A percentile compares a stretch with the other conserved stretches of the same genome.
Conservation (phyloP, 2,888 invertebrate genomes). For the Pachycephus smyrnensis region DNA sequence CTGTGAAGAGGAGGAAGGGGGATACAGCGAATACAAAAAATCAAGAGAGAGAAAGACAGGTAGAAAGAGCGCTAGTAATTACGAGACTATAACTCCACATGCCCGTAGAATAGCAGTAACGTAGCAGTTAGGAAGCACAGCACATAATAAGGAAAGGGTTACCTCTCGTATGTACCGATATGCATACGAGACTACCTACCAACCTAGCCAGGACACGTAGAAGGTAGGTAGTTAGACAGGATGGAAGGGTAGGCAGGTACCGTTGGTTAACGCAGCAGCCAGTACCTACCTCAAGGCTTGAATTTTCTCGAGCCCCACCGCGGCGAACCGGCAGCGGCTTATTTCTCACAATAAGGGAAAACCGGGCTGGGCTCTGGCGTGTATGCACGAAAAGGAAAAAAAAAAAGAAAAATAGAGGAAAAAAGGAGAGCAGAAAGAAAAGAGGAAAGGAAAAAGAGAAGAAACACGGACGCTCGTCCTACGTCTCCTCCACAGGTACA, state of each 20-base stretch:
- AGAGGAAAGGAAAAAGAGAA: conserved; percentile 15
- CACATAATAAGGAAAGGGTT: no score
- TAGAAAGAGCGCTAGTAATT: conserved; percentile 14
- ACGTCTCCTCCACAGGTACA: no score
- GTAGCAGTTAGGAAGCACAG: no score
- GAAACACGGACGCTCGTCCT: conserved; percentile 16
- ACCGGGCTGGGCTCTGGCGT: conserved; percentile 5
- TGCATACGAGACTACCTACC: neutral
- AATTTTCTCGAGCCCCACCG: conserved; percentile 44
- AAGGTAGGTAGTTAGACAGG: neutral
- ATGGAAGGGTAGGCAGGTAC: neutral
- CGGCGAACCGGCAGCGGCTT: conserved; percentile 37
- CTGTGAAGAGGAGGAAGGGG: conserved; percentile 5
- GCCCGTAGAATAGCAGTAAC: conserved; percentile 19
- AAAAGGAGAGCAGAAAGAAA: conserved; percentile 13
- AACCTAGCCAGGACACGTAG: neutral
- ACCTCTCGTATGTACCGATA: neutral
- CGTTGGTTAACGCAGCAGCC: neutral
- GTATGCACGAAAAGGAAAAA: no score
- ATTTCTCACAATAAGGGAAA: conserved; percentile 56
- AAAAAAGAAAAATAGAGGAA: neutral
- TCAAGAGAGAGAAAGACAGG: conserved; percentile 12
- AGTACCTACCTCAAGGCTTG: conserved; percentile 47
- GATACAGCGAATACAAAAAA: neutral
- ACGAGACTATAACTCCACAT: conserved; percentile 21